phyloP scores from a whole-genome alignment of 2,888 invertebrate genomes.

The Cheilosia urbana region DNA sequence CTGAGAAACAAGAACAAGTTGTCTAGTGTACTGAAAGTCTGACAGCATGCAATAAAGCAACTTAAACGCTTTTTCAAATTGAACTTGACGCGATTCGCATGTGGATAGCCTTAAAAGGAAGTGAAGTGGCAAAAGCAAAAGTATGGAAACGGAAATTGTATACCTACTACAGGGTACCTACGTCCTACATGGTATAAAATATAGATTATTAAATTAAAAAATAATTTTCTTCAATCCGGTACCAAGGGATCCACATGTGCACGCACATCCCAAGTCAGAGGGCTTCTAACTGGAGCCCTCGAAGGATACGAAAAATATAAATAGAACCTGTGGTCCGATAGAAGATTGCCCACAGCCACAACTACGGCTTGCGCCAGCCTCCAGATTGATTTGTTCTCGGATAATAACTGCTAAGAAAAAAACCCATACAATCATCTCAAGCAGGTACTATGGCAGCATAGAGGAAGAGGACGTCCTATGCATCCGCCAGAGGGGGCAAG shows the following conservation, averaged over 20 bases:
- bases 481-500: slow-evolving; percentile 22
- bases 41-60: not conserved
- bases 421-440: not conserved
- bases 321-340: slow-evolving; percentile 63
- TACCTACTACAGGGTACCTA: no score
- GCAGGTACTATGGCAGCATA: not conserved
- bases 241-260: not conserved
- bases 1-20: no score
- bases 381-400: slow-evolving; percentile 65
- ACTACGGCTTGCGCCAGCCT: slow-evolving; percentile 39
- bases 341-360: slow-evolving; percentile 71
- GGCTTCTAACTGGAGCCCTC: slow-evolving; percentile 29
- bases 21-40: not conserved
- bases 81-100: slow-evolving; percentile 24
- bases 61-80: slow-evolving; percentile 24
- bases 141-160: not conserved
- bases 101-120: not conserved
- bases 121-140: slow-evolving; percentile 1
- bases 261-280: slow-evolving; percentile 1
- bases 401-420: slow-evolving; percentile 37
- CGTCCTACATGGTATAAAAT: slow-evolving; percentile 34
- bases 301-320: slow-evolving; percentile 15
- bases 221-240: slow-evolving; percentile 23
- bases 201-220: not conserved
- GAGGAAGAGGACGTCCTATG: slow-evolving; percentile 34